Evolutionary conservation across 2,888 invertebrate genomes (phyloP).

Genomic region (Hypomecis punctinalis): DNA sequence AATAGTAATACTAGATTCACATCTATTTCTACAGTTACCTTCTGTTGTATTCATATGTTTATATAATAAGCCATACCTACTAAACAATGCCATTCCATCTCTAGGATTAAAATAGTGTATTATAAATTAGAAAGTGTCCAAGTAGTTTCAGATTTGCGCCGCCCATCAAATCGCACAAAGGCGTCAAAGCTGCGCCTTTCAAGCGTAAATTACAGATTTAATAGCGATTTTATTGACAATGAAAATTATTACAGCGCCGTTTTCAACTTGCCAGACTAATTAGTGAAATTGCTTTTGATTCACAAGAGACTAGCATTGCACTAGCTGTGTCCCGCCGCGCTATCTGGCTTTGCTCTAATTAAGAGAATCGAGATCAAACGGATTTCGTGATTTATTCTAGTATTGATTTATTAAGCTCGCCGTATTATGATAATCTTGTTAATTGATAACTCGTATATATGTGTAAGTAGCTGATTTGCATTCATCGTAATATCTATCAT

Average conservation of each 20-base stretch:
- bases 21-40: too few relatives aligned
- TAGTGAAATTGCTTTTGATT: constrained; percentile 65
- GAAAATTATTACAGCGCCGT: constrained; percentile 68
- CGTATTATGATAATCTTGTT: too few relatives aligned
- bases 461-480: too few relatives aligned
- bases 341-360: constrained; percentile 1
- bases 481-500: too few relatives aligned
- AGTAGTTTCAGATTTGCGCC: constrained; percentile 17
- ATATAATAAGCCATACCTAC: too few relatives aligned
- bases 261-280: constrained; percentile 63
- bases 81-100: too few relatives aligned
- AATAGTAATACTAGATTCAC: too few relatives aligned
- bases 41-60: too few relatives aligned
- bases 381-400: background rate
- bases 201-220: constrained; percentile 59
- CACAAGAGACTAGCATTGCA: constrained; percentile 19
- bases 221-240: constrained; percentile 65
- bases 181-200: constrained; percentile 42
- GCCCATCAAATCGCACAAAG: constrained; percentile 38
- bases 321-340: constrained; percentile 5
- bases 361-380: background rate
- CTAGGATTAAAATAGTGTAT: too few relatives aligned
- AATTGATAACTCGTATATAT: too few relatives aligned
- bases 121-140: background rate
- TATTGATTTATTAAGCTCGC: background rate